Evolutionary conservation across 2,888 invertebrate genomes (phyloP), one percentile per base, ranked within the genome.

Genomic region (Drosophila antonietae): DNA sequence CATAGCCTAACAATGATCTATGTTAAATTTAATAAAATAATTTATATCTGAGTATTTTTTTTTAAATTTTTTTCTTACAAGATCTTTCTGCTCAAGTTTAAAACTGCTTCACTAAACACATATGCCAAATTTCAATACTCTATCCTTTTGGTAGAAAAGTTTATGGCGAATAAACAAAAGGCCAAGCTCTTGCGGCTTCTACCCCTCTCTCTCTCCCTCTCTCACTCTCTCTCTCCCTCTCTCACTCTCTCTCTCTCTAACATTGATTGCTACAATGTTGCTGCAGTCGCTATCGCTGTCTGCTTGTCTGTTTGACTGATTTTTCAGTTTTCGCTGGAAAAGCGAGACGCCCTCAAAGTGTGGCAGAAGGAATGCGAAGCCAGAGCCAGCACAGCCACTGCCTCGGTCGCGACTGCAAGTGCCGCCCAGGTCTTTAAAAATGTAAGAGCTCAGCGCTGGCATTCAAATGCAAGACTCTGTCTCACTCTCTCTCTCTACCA

Each of bases 401-500:
- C 55, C 41, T 44, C 43, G 59, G 65, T 56, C 59, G 28, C 57
- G 33, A 67, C 70, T 74, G 82, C 83, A 83, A 83, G 83, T 84
- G 88, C 86, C 86, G 83, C 88, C 83, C 88, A 84, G 68, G 73
- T 88, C 83, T 88, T 83, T 82, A 75, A 85, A 88, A 74, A 78
- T 88, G 73, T 85, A 83, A 82, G 83, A 88, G 67, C 75, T 46
- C 56, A 49, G 67, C 62, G 65, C 46, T 84, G 85, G 85, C 85
- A 86, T 83, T 88, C 88, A 88, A 85, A 88, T 85, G 76, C 53
- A 67, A 65, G 52, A 49, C 28, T 59, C 9, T 35, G 4, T 59
- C 10, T 6, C 12, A n/a, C 2, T 51, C 57, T 59, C 14, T 18
- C 18, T 51, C 12, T 18, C 15, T 59, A 15, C 31, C 23, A 56